Conservation (phyloP, 2,888 invertebrate species). For the Barypeithes pellucidus region DNA sequence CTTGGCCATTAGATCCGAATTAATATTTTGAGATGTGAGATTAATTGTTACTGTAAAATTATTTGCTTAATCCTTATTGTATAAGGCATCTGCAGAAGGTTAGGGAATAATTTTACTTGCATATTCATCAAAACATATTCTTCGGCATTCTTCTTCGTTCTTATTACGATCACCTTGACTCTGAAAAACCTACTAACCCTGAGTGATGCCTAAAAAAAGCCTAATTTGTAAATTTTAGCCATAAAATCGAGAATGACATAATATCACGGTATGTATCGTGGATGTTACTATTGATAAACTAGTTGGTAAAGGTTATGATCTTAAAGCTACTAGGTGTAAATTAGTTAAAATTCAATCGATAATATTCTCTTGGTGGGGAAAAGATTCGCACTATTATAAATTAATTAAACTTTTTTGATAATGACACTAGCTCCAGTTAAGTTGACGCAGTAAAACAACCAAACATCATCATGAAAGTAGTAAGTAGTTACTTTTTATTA, state of each 20-base stretch:
- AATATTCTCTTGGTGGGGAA: constrained; percentile 1
- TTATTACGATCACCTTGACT: constrained; percentile 14
- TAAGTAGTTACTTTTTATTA: constrained; percentile 5
- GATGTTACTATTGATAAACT: not conserved
- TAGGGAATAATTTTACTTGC: no score
- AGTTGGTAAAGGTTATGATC: constrained; percentile 7
- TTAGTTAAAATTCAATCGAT: not conserved
- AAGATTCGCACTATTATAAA: not conserved
- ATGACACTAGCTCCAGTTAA: constrained; percentile 2
- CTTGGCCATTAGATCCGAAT: no score
- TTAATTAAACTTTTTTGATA: constrained; percentile 1
- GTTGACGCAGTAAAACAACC: constrained; percentile 5
- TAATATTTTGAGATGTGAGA: no score
- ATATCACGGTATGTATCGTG: not conserved
- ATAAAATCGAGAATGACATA: constrained; percentile 23
- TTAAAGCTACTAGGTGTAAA: not conserved
- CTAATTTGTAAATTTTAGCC: constrained; percentile 20
- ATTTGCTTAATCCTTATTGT: not conserved
- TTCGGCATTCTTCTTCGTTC: not conserved
- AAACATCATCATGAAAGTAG: constrained; percentile 16
- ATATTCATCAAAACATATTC: no score
- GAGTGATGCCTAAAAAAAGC: constrained; percentile 12
- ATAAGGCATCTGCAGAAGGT: constrained; percentile 6
- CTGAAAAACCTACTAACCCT: constrained; percentile 14
- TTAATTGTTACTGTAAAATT: no score